Evolutionary conservation across 1,140 invertebrate genomes (phyloP).

Genomic region (Apis florea): DNA sequence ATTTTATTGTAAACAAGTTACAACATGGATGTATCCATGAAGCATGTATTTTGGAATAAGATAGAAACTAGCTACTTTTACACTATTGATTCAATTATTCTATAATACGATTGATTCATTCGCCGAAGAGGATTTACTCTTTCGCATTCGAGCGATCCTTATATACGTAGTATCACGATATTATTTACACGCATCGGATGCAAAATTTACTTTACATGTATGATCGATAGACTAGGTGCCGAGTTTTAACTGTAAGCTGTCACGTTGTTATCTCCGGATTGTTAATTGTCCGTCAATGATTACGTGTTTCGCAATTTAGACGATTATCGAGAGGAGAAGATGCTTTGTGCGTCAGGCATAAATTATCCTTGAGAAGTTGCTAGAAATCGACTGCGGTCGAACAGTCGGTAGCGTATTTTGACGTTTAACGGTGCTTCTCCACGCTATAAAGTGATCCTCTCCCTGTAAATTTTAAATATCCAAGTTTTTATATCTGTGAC

Average conservation of each 20-base stretch:
- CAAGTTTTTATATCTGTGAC: background rate
- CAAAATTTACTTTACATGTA: background rate
- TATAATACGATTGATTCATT: too few relatives aligned
- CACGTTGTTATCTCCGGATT: background rate
- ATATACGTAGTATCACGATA: too few relatives aligned
- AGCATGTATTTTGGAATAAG: too few relatives aligned
- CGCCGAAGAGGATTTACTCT: too few relatives aligned
- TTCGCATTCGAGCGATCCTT: too few relatives aligned
- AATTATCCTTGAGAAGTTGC: background rate
- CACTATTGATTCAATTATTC: too few relatives aligned
- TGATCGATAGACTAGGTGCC: conserved; percentile 3
- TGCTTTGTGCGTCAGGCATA: background rate
- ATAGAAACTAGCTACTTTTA: too few relatives aligned
- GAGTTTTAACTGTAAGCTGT: background rate
- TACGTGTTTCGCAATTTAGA: conserved; percentile 6
- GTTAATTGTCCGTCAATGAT: conserved; percentile 25
- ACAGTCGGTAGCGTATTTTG: conserved; percentile 8
- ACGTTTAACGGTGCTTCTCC: conserved; percentile 19
- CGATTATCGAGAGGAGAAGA: background rate
- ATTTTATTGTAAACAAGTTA: too few relatives aligned
- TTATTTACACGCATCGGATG: background rate
- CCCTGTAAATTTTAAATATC: background rate
- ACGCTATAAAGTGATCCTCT: background rate
- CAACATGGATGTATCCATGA: too few relatives aligned
- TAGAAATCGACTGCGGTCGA: background rate